Conservation (phyloP, 2,888 invertebrate genomes). For the Ophion costatus region DNA sequence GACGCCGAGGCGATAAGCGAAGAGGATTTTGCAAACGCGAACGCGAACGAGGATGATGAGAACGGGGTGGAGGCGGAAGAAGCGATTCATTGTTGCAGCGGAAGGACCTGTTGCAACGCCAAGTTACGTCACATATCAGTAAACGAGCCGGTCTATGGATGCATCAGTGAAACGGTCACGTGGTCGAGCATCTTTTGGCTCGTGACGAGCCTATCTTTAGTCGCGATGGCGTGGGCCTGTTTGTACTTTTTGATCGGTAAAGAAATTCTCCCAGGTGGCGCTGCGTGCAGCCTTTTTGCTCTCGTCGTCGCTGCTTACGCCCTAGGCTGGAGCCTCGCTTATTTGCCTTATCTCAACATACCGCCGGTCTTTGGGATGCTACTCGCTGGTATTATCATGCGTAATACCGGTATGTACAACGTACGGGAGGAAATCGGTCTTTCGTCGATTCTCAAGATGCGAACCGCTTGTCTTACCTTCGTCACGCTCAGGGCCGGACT, state of each 20-base stretch:
- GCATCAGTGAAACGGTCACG: constrained; percentile 66
- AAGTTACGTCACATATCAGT: constrained; percentile 73
- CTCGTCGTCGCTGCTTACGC: constrained; percentile 74
- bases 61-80: constrained; percentile 35
- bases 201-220: constrained; percentile 63
- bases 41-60: constrained; percentile 22
- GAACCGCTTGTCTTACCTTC: constrained; percentile 78
- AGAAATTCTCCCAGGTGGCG: constrained; percentile 74
- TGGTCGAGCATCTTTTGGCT: constrained; percentile 75
- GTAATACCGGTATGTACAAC: constrained; percentile 70
- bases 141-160: constrained; percentile 68
- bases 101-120: constrained; percentile 73
- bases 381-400: constrained; percentile 85
- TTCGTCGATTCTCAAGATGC: constrained; percentile 72
- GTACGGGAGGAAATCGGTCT: constrained; percentile 75
- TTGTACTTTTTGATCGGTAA: constrained; percentile 75
- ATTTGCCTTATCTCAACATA: constrained; percentile 77
- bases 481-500: constrained; percentile 79
- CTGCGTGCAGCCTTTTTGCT: constrained; percentile 73
- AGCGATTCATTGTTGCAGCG: constrained; percentile 72
- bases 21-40: constrained; percentile 25
- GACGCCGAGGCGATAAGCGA: constrained; percentile 10
- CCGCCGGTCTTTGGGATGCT: constrained; percentile 88
- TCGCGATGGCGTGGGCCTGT: constrained; percentile 69
- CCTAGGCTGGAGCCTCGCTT: constrained; percentile 77